A percentile compares a stretch with the other conserved stretches of the same genome.
These are phyloP conservation scores for Esox lucius DNA, from an alignment of 2,797 vertebrate genomes.

Conservation along the genomic window DNA sequence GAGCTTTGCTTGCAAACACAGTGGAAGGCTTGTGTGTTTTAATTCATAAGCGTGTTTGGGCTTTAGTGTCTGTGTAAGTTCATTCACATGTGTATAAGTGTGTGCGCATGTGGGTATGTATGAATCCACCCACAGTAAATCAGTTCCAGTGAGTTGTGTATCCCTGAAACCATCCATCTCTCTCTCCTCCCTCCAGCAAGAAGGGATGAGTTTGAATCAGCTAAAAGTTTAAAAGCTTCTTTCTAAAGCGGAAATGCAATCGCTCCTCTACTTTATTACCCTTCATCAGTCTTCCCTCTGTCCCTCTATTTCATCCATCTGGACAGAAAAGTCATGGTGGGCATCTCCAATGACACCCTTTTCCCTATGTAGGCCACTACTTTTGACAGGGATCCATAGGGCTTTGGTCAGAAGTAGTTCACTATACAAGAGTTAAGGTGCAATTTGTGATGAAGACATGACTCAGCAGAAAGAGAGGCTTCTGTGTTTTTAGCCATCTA, in stretches of 20 bases:
- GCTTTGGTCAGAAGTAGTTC: background rate
- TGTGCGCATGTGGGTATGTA: too few species aligned
- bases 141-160: background rate
- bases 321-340: constrained; percentile 22
- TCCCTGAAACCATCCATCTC: constrained; percentile 64
- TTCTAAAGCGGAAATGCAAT: constrained; percentile 68
- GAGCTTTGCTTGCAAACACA: background rate
- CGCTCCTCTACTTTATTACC: constrained; percentile 48
- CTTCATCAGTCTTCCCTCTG: constrained; percentile 30
- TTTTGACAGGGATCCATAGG: background rate
- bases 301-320: constrained; percentile 33
- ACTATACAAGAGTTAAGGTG: background rate
- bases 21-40: background rate
- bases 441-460: constrained; percentile 28
- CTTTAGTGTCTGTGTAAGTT: too few species aligned
- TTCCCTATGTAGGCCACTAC: background rate
- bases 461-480: constrained; percentile 53
- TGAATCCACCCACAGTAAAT: too few species aligned
- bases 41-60: too few species aligned
- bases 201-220: constrained; percentile 62
- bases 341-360: background rate
- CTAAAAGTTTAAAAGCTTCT: constrained; percentile 74
- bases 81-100: too few species aligned
- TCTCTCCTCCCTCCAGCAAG: constrained; percentile 49
- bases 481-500: constrained; percentile 40